Base-by-base conservation (phyloP, 92 coral and sea anemone genomes). In the Pocillopora meandrina region DNA sequence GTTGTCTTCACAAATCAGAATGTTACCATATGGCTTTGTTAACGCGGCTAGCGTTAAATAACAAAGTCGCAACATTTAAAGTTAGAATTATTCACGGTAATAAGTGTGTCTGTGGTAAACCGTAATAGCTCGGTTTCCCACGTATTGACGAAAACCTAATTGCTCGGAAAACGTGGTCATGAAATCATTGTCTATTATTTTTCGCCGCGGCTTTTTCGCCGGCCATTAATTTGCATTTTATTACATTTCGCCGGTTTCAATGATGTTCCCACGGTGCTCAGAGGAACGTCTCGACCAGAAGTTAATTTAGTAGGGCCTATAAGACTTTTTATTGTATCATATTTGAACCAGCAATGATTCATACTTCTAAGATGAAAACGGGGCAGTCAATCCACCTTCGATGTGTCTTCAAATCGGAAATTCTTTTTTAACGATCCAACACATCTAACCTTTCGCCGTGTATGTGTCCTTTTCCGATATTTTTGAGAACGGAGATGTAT, bases 71-170 rank as follows among this genome's bases (percentile, higher is more conserved):
- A 36, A 47, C 16, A 78, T 47, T 78, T 31, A 19, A 18, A 5
- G 35, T 10, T 12, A n/a, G 49, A 20, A 78, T 35, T 56, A 56
- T 19, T 33, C 52, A 42, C 52, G 52, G 61, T 64, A 42, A 64
- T 66, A 35, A 65, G 18, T 1, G 42, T 36, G 42, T n/a, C 65
- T 67, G 84, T 68, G 75, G 84, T 80, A 56, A 80, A 70, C 67
- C 9, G 52, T 68, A 35, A 0, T 13, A 67, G 31, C 56, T 55
- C 84, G 76, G 84, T 68, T 80, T 80, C 84, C 84, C 84, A 80
- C 84, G 76, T n/a, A 21, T 9, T 64, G 56, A 74, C 61, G 21
- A 20, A 13, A 55, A 1, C 9, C 62, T 80, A 67, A 67, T 69
- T 56, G 33, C 33, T 59, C 65, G 31, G 8, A 42, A 67, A 57